Evolutionary conservation across 2,113 vertebrate species (phyloP).

Genomic region (Calcarius ornatus): DNA sequence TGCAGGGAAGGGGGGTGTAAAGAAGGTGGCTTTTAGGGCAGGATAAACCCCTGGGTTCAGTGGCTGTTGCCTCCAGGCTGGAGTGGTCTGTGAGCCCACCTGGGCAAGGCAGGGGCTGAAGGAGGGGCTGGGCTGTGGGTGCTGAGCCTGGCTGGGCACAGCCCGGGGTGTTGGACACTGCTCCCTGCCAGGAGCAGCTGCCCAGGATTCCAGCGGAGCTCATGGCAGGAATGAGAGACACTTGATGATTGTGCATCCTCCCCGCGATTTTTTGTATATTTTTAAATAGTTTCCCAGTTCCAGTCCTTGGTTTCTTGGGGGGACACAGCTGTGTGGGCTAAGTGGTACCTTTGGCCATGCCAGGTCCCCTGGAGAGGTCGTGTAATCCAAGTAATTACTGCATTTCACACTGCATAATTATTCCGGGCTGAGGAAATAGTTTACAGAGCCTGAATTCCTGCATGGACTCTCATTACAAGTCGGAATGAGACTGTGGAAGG

Average conservation of each 20-base stretch:
- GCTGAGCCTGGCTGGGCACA: background rate
- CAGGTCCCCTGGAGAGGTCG: background rate
- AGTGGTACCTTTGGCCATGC: background rate
- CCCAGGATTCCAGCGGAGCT: background rate
- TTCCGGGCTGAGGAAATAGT: background rate
- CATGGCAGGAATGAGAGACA: background rate
- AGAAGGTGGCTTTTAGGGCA: background rate
- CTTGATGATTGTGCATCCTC: background rate
- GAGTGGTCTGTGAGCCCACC: background rate
- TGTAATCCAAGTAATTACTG: constrained; percentile 3
- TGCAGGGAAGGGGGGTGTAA: background rate
- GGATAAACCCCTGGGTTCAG: background rate
- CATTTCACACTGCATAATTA: constrained; percentile 30
- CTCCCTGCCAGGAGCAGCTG: background rate
- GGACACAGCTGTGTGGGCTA: background rate
- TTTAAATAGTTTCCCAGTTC: background rate
- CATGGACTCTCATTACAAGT: background rate
- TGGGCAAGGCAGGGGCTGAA: background rate
- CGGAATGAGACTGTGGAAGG: background rate
- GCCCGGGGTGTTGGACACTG: background rate
- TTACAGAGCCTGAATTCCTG: constrained; percentile 13
- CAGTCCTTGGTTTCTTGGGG: background rate
- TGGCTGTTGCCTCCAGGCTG: background rate
- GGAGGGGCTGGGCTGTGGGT: background rate
- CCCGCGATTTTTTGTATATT: background rate